phyloP scores from a whole-genome alignment of 2,888 invertebrate species.

The Lasioglossum malachurum region DNA sequence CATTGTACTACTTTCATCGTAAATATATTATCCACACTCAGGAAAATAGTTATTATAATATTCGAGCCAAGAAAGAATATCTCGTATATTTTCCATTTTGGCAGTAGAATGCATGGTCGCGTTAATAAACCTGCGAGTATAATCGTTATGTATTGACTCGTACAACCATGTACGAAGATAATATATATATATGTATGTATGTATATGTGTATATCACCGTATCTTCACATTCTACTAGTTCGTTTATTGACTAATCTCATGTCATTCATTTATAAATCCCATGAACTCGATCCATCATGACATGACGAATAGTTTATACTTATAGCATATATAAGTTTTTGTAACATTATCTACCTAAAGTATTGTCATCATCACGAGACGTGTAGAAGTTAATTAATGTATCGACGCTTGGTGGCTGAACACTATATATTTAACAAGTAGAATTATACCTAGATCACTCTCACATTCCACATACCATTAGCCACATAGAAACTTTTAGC shows the following conservation, averaged over 20 bases:
- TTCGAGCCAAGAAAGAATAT: conserved; percentile 33
- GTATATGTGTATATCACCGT: background rate
- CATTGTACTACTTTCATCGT: conserved; percentile 65
- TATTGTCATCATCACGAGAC: conserved; percentile 79
- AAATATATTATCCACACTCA: conserved; percentile 64
- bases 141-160: conserved; percentile 28
- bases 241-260: conserved; percentile 35
- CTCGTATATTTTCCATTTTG: conserved; percentile 32
- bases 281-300: conserved; percentile 61
- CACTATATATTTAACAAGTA: conserved; percentile 74
- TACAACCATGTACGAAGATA: conserved; percentile 29
- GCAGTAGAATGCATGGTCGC: conserved; percentile 49
- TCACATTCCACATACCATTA: conserved; percentile 70
- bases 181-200: background rate
- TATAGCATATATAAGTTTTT: conserved; percentile 55
- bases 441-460: conserved; percentile 71
- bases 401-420: conserved; percentile 53
- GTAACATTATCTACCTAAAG: conserved; percentile 76
- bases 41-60: conserved; percentile 39
- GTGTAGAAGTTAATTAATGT: conserved; percentile 57
- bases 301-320: conserved; percentile 45
- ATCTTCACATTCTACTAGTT: conserved; percentile 29
- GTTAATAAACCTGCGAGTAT: conserved; percentile 26
- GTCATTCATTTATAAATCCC: conserved; percentile 36
- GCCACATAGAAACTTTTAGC: conserved; percentile 75